Conservation (phyloP, 2,888 invertebrate genomes). For the Ophion ventricosus region DNA sequence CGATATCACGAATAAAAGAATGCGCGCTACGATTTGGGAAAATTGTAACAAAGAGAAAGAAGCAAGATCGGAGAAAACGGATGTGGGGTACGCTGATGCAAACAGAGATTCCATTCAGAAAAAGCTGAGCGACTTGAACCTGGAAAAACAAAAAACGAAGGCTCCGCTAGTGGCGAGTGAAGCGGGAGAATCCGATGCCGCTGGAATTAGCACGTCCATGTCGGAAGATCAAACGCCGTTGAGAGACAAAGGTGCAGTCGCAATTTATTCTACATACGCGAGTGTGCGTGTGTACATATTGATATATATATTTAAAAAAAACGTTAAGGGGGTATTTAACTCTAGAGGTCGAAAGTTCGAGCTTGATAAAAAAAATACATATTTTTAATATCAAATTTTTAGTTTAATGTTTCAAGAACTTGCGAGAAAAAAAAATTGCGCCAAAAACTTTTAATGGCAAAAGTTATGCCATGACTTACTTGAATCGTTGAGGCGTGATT, state of each 20-base stretch:
- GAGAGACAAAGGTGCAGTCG: not conserved
- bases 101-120: not conserved
- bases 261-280: not conserved
- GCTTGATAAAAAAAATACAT: too few species aligned
- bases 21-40: not conserved
- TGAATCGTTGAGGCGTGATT: too few species aligned
- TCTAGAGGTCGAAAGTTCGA: too few species aligned
- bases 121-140: not conserved
- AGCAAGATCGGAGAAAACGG: not conserved
- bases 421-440: too few species aligned
- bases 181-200: not conserved
- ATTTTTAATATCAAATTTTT: too few species aligned
- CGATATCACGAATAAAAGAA: slow-evolving; percentile 21
- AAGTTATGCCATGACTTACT: too few species aligned
- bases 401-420: too few species aligned
- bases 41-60: not conserved
- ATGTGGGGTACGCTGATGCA: not conserved
- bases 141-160: not conserved
- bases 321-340: too few species aligned
- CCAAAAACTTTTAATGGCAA: too few species aligned
- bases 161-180: not conserved
- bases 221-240: not conserved
- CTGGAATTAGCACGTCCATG: not conserved
- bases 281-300: not conserved
- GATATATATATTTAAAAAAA: too few species aligned